Conservation (phyloP, 2,888 invertebrate genomes). For the Agrotis ipsilon region DNA sequence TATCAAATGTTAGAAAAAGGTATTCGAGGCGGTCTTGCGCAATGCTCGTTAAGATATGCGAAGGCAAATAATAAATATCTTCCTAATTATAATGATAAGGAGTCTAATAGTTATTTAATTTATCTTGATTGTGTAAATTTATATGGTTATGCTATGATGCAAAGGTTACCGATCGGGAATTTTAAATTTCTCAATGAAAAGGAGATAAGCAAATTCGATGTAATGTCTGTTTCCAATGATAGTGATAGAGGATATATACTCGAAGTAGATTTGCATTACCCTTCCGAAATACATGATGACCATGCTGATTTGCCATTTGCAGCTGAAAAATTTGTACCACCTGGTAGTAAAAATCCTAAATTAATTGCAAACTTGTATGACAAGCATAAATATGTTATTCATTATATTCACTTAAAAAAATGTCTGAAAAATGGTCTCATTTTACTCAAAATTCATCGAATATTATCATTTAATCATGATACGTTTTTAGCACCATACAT, state of each 20-base stretch:
- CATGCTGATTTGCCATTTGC: slow-evolving; percentile 22
- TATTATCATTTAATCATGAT: slow-evolving; percentile 7
- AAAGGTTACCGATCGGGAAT: background rate
- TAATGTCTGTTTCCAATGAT: background rate
- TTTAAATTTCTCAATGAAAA: slow-evolving; percentile 13
- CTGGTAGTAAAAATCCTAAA: slow-evolving; percentile 10
- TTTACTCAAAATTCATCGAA: background rate
- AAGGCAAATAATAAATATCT: slow-evolving; percentile 4
- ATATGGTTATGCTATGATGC: background rate
- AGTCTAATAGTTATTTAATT: background rate
- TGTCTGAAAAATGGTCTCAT: slow-evolving; percentile 4
- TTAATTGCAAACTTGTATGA: slow-evolving; percentile 24
- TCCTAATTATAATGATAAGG: background rate
- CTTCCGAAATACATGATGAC: background rate
- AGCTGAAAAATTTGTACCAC: slow-evolving; percentile 7
- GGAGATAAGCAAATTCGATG: background rate
- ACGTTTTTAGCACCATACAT: background rate
- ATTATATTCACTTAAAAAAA: slow-evolving; percentile 25
- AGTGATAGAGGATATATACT: slow-evolving; percentile 9
- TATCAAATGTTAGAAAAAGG: slow-evolving; percentile 3
- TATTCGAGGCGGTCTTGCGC: background rate
- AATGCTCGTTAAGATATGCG: background rate
- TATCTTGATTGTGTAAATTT: slow-evolving; percentile 21
- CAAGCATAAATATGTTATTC: slow-evolving; percentile 22
- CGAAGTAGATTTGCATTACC: slow-evolving; percentile 21